A percentile compares a stretch with the other conserved stretches of the same genome.
Evolutionary conservation across 2,888 invertebrate genomes (phyloP).

Genomic region (Drosophila mulleri): DNA sequence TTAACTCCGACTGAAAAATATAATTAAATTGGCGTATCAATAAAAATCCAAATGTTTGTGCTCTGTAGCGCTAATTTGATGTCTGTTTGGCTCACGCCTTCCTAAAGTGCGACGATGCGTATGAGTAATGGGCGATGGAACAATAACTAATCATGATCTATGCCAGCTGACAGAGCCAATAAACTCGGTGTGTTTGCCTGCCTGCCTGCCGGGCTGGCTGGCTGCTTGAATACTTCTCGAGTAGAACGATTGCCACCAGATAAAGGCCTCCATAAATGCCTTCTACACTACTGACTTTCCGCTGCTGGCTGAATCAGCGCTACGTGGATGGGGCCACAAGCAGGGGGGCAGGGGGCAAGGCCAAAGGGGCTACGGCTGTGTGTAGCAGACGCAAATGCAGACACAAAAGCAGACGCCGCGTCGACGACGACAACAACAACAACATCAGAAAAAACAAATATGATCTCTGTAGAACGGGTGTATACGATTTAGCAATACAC

Average conservation of each 20-base stretch:
- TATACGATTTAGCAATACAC: slow-evolving; percentile 1
- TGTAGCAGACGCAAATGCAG: slow-evolving; percentile 40
- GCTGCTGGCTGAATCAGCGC: slow-evolving; percentile 51
- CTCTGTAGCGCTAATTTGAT: slow-evolving; percentile 31
- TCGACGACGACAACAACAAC: slow-evolving; percentile 30
- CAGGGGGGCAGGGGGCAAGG: background rate
- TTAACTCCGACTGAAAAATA: slow-evolving; percentile 9
- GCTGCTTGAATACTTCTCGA: slow-evolving; percentile 6
- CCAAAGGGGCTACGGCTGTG: background rate
- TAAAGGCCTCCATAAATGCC: slow-evolving; percentile 57
- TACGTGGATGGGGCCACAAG: background rate
- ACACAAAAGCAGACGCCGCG: slow-evolving; percentile 65
- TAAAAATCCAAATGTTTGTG: slow-evolving; percentile 9
- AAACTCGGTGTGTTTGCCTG: slow-evolving; percentile 10
- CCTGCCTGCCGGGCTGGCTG: background rate
- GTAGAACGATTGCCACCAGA: slow-evolving; percentile 30
- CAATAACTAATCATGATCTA: slow-evolving; percentile 58
- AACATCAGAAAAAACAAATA: slow-evolving; percentile 9
- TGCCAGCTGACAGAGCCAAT: slow-evolving; percentile 58
- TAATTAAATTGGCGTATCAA: slow-evolving; percentile 26
- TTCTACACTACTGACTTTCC: slow-evolving; percentile 25
- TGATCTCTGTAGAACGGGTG: background rate
- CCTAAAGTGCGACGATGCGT: slow-evolving; percentile 69
- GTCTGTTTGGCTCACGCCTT: slow-evolving; percentile 48
- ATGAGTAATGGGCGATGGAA: slow-evolving; percentile 70